Conservation (phyloP, 2,797 vertebrate species). For the Acanthurus lineatus region DNA sequence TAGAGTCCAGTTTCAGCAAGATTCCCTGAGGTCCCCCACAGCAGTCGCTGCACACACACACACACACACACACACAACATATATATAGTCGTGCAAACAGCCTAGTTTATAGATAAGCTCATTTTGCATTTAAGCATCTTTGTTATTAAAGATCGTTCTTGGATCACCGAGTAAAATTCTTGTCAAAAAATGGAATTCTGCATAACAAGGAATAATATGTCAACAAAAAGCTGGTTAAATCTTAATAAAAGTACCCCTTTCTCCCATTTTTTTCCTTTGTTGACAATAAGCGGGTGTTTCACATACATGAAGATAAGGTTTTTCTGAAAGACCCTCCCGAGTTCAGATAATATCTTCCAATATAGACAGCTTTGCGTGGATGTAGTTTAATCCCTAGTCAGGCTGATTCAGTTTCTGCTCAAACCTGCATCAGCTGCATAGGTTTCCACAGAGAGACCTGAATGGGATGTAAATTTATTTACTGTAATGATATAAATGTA, state of each 20-base stretch:
- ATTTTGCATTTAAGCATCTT: slow-evolving; percentile 9
- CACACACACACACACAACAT: background rate
- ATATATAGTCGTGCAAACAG: background rate
- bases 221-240: too few relatives aligned
- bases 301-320: too few relatives aligned
- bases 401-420: background rate
- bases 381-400: background rate
- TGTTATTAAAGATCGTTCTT: background rate
- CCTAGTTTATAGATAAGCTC: background rate
- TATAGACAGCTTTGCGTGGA: background rate
- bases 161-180: background rate
- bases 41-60: slow-evolving; percentile 22
- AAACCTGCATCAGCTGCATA: background rate
- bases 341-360: background rate
- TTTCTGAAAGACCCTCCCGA: too few relatives aligned
- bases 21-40: slow-evolving; percentile 44
- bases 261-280: too few relatives aligned
- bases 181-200: too few relatives aligned
- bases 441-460: background rate
- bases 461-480: background rate
- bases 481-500: background rate
- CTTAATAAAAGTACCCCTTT: too few relatives aligned
- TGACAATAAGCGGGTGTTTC: too few relatives aligned
- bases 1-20: slow-evolving; percentile 43
- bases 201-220: too few relatives aligned